Conservation (phyloP, 2,113 vertebrate genomes). For the Mus musculus region GRCm39 chr11:44557501-44558000, state of each 20-base stretch:
- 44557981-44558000: constrained; percentile 73
- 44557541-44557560: not conserved
- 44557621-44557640: not conserved
- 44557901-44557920: constrained; percentile 54
- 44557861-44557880: constrained; percentile 46
- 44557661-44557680: constrained; percentile 49
- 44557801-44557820: constrained; percentile 80
- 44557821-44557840: not conserved
- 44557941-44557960: constrained; percentile 73
- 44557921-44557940: constrained; percentile 57
- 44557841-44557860: constrained; percentile 31
- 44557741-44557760: constrained; percentile 63
- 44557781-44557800: constrained; percentile 81
- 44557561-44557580: not conserved
- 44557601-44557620: not conserved
- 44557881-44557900: constrained; percentile 36
- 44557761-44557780: constrained; percentile 66
- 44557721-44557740: constrained; percentile 15
- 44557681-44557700: constrained; percentile 23
- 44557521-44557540: not conserved
- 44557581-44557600: not conserved
- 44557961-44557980: constrained; percentile 60
- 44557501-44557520: not conserved
- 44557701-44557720: constrained; percentile 43
- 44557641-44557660: constrained; percentile 35